Base-by-base conservation (phyloP, 37 sponge, comb jelly and placozoan genomes). In the Bolinopsis microptera region DNA sequence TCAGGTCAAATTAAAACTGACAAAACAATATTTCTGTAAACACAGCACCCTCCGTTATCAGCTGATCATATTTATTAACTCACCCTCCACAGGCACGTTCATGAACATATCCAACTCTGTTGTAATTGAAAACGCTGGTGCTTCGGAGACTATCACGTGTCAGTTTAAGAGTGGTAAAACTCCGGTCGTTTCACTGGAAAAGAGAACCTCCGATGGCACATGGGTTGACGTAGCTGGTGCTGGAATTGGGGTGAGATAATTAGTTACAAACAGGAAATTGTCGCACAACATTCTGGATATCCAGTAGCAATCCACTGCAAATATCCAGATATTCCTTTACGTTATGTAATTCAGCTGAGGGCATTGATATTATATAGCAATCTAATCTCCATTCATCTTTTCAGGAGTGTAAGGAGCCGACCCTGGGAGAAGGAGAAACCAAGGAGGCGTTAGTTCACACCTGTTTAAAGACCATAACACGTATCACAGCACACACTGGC, bases 61-160 rank as follows among this genome's bases (percentile, higher is more conserved):
- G n/a, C n/a, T n/a, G n/a, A n/a, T n/a, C n/a, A n/a, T n/a, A n/a
- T n/a, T n/a, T n/a, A n/a, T n/a, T n/a, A n/a, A n/a, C n/a, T n/a
- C n/a, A n/a, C 74, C 26, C 74, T 70, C 30, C 74, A 8, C 74
- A 70, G 74, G 21, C 21, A 70, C 74, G 24, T 77, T 32, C 80
- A 77, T 77, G 9, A 32, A 32, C 21, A 77, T 77, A 77, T 77
- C 80, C 36, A 77, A 32, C 80, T 34, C 80, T 0, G 21, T 77
- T 34, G 80, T 77, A 18, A 32, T 77, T 2, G 80, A 77, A 36
- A 32, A 35, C 37, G 80, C 80, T 77, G 33, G 21, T 32, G 80
- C 35, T 32, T 16, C 18, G 13, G 80, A 77, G 32, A 32, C 32
- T 1, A 32, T 77, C 1, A 77, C 80, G 1, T 77, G 80, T 18